These are phyloP conservation scores for Fregata magnificens DNA, from an alignment of 2,113 vertebrate species.

Conservation along the genomic window DNA sequence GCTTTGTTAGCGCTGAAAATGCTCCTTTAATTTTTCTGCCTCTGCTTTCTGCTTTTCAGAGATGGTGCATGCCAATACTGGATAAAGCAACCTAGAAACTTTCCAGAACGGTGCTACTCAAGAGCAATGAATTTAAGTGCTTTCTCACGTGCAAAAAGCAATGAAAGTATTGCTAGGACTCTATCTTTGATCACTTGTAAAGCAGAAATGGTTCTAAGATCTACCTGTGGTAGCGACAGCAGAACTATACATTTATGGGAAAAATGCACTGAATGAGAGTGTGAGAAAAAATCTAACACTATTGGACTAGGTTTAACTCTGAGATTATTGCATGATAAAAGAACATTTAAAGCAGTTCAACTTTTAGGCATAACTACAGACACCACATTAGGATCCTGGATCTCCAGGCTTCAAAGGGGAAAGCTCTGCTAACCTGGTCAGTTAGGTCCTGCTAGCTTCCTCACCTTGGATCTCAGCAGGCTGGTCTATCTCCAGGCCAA, in stretches of 20 bases:
- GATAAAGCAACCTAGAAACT: neutral
- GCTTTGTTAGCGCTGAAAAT: neutral
- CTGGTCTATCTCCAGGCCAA: neutral
- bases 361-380: neutral
- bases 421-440: neutral
- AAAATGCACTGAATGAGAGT: neutral
- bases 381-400: neutral
- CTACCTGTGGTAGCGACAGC: neutral
- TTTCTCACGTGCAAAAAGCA: neutral
- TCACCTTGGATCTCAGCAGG: neutral
- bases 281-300: neutral
- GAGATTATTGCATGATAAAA: neutral
- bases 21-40: neutral
- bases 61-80: neutral
- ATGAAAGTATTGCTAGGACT: neutral
- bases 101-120: neutral
- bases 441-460: neutral
- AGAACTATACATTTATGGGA: neutral
- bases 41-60: neutral
- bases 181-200: neutral
- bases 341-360: neutral
- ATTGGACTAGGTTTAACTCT: neutral
- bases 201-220: neutral
- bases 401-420: neutral
- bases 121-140: neutral